These are phyloP conservation scores for Acrocephalus kingi DNA, from an alignment of 2,113 vertebrate species.

Conservation along the genomic window DNA sequence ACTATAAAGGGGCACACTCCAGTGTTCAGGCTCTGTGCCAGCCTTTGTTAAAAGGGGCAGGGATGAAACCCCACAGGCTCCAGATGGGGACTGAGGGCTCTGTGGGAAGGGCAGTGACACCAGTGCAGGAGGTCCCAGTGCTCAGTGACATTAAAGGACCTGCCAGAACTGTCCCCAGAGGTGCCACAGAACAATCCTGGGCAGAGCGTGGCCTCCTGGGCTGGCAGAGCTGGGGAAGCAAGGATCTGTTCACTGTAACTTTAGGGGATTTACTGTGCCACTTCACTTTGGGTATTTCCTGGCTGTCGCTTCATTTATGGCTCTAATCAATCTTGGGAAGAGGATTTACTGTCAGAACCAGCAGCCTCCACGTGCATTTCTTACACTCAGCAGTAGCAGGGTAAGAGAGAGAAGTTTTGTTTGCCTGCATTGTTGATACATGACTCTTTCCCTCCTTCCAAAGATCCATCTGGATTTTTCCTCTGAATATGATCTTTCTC, in stretches of 20 bases:
- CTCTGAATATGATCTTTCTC: background rate
- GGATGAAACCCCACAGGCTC: background rate
- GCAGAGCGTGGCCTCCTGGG: slow-evolving; percentile 11
- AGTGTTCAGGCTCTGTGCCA: background rate
- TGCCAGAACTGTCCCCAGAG: background rate
- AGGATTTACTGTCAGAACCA: slow-evolving; percentile 35
- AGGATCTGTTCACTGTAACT: background rate
- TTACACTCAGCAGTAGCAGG: background rate
- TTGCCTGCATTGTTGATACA: background rate
- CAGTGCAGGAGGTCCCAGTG: background rate
- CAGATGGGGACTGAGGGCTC: background rate
- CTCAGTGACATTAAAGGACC: background rate
- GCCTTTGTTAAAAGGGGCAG: background rate
- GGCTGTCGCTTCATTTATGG: slow-evolving; percentile 38
- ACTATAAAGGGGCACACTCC: background rate
- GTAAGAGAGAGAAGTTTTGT: background rate
- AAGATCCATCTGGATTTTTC: background rate
- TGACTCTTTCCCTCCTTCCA: background rate
- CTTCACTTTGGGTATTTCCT: slow-evolving; percentile 59
- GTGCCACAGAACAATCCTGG: background rate
- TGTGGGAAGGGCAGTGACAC: background rate
- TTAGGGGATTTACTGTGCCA: slow-evolving; percentile 30
- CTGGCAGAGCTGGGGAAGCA: background rate
- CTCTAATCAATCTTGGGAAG: slow-evolving; percentile 44
- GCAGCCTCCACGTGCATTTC: background rate